Evolutionary conservation across 1,140 invertebrate genomes (phyloP).

Genomic region (Carcinoscorpius rotundicauda): DNA sequence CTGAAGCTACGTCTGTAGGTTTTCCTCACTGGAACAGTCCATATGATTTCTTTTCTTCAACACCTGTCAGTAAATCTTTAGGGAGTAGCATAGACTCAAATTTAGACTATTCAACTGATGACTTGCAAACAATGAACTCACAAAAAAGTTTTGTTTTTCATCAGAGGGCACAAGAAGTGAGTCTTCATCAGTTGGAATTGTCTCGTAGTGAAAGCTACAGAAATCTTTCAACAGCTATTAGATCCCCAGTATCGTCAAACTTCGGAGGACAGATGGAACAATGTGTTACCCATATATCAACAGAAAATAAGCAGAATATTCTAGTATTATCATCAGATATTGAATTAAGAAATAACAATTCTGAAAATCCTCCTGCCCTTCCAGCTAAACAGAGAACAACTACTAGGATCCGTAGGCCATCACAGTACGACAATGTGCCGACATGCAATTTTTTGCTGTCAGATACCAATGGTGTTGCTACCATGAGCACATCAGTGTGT

Average conservation of each 20-base stretch:
- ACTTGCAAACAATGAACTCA: constrained; percentile 28
- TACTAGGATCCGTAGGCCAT: constrained; percentile 45
- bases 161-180: neutral
- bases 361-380: constrained; percentile 45
- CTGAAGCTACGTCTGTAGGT: constrained; percentile 11
- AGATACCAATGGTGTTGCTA: no score
- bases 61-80: constrained; percentile 32
- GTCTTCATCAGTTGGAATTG: no score
- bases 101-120: constrained; percentile 63
- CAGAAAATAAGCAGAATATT: no score
- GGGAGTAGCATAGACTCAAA: constrained; percentile 72
- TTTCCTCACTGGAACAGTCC: constrained; percentile 19
- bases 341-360: neutral
- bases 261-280: no score
- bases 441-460: neutral
- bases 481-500: neutral
- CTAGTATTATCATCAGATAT: no score
- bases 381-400: constrained; percentile 45
- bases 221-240: no score
- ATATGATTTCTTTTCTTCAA: constrained; percentile 14
- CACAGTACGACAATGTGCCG: constrained; percentile 56
- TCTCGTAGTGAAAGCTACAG: no score
- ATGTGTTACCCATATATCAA: no score
- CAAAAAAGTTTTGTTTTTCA: neutral
- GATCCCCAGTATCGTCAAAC: no score